Base-by-base conservation (phyloP, 2,113 vertebrate species). In the Xyrauchen texanus region DNA sequence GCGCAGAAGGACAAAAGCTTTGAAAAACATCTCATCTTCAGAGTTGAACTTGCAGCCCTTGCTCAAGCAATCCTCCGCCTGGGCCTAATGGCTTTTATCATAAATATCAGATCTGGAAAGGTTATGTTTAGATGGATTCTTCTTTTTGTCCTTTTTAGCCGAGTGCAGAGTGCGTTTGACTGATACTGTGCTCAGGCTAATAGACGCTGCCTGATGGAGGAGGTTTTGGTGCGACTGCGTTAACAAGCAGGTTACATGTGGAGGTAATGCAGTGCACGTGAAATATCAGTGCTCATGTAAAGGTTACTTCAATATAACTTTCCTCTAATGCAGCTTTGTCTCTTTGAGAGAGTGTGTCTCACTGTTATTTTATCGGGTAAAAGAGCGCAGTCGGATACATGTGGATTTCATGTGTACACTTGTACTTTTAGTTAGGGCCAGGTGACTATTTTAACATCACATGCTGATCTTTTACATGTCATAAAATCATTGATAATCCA, bases 301-400 rank as follows among this genome's bases (percentile, higher is more conserved):
- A 94, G 92, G 92, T 93, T 92, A 92, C 87, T 85, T 84, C 88
- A 89, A 90, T 91, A 92, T 89, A 92, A 91, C 88, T 89, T 90
- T 83, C 58, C 51, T 44, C 67, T 63, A 64, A 45, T 52, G 46
- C 65, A 80, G 82, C 77, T 83, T 81, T 65, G 21, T 77, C 47
- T 78, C 52, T 78, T 70, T 81, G 69, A 60, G 58, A 69, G 78
- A 78, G 57, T 52, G 60, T n/a, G 12, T 9, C 60, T 79, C 10
- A 81, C 82, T 86, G 81, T 81, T 86, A 16, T 84, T 88, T 87
- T 81, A 85, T 81, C 86, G 86, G 86, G 90, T 84, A 84, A 91
- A 87, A 62, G 83, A 84, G 77, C 66, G 83, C 68, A 52, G 57
- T 11, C 62, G 44, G 42, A 34, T 77, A 77, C 57, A 62, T 34